Base-by-base conservation (phyloP, 2,113 vertebrate genomes). In the Mus pahari region DNA sequence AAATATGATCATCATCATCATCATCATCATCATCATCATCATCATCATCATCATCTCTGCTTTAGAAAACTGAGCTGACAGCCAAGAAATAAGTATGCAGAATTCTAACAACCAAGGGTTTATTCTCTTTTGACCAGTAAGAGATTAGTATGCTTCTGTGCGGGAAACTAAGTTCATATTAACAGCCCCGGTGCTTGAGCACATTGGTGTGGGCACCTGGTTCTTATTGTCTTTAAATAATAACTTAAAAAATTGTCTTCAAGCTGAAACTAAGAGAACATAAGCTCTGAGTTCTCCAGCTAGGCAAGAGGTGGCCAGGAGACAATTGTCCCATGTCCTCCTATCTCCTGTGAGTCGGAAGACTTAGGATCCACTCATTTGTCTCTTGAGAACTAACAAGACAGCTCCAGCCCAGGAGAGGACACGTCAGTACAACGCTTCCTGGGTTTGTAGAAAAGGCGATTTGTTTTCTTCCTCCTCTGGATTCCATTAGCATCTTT, bases 1-100 rank as follows among this genome's bases (percentile, higher is more conserved):
- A 70, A 68, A 74, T 53, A 77, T 42, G 42, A 39, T 50, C 11
- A 53, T 53, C 11, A 53, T 13, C 11, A 53, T 11, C 82, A 74
- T 58, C 74, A 5, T n/a, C 36, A 66, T 48, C 20, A 53, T 11
- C 8, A 77, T 45, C 55, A 39, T 50, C 20, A 53, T 11, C 8
- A 77, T 45, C 55, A 39, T 50, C 82, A 74, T 64, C 74, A 5
- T 55, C 33, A 66, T 48, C 24, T 42, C 82, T 42, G 66, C 55
- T 95, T 92, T 48, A 83, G 45, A 55, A 96, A 97, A 53, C 6
- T 90, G 53, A 84, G 62, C 81, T 86, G 71, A 86, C 36, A 96
- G n/a, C 60, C 45, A 90, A 92, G 64, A 92, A 48, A 88, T 58
- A 96, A 90, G 88, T 68, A 58, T 1, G 0, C 75, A 71, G 83